A percentile compares a stretch with the other conserved stretches of the same genome.
Evolutionary conservation across 2,888 invertebrate genomes (phyloP).

Genomic region (Tridacna gigas): DNA sequence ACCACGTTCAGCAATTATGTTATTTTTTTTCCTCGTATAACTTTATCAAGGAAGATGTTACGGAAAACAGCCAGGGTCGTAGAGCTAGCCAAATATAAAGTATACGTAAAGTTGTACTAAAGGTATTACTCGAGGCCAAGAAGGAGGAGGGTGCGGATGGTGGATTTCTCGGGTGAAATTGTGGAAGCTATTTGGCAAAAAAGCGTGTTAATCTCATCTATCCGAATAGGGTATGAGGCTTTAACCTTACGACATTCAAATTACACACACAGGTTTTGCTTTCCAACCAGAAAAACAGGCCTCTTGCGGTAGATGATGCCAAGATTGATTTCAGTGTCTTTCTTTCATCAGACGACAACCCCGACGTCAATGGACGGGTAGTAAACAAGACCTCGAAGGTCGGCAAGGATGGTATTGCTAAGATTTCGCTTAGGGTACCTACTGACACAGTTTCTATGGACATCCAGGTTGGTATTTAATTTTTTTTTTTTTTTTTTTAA

Average conservation of each 20-base stretch:
- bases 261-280: not conserved
- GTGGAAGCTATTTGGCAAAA: too few relatives aligned
- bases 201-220: too few relatives aligned
- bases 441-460: not conserved
- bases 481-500: too few relatives aligned
- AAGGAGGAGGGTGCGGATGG: too few relatives aligned
- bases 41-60: too few relatives aligned
- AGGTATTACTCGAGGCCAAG: too few relatives aligned
- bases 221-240: not conserved
- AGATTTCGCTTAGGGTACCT: not conserved
- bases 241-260: not conserved
- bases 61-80: too few relatives aligned
- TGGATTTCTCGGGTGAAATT: too few relatives aligned
- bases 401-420: not conserved
- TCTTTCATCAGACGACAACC: not conserved
- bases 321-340: not conserved
- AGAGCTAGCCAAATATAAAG: too few relatives aligned
- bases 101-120: too few relatives aligned
- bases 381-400: not conserved
- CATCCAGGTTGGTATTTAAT: not conserved
- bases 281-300: slow-evolving; percentile 1
- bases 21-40: too few relatives aligned
- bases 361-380: not conserved
- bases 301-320: not conserved
- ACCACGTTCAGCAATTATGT: too few relatives aligned